A percentile compares a stretch with the other conserved stretches of the same genome.
phyloP scores from a whole-genome alignment of 2,888 invertebrate species.

The Chloroclystis v-ata region DNA sequence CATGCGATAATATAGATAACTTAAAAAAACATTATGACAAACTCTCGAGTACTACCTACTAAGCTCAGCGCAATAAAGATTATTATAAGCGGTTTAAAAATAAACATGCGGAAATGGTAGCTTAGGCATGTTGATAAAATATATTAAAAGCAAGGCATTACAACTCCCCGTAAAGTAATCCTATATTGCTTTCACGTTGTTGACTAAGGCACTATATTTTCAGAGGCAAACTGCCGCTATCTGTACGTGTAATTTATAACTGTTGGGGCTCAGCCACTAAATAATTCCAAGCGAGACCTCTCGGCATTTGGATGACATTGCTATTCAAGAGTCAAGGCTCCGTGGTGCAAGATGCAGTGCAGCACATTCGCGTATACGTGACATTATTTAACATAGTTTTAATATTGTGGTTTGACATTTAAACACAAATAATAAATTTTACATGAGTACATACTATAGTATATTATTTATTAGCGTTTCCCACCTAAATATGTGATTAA shows the following conservation, averaged over 20 bases:
- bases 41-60: background rate
- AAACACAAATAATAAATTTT: no score
- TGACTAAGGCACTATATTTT: background rate
- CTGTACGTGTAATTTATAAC: background rate
- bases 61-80: slow-evolving; percentile 1
- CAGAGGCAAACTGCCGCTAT: background rate
- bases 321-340: slow-evolving; percentile 43
- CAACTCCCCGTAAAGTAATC: background rate
- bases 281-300: slow-evolving; percentile 11
- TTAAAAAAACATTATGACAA: background rate
- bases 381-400: no score
- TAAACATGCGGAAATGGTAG: slow-evolving; percentile 1
- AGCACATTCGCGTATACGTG: slow-evolving; percentile 33
- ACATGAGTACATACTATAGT: no score
- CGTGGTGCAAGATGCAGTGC: slow-evolving; percentile 25
- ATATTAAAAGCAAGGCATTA: background rate
- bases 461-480: no score
- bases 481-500: no score
- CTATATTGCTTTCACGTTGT: background rate
- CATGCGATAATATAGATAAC: slow-evolving; percentile 4
- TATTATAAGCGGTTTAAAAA: background rate
- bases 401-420: no score
- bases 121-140: background rate
- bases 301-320: slow-evolving; percentile 47
- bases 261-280: background rate